Evolutionary conservation across 2,888 invertebrate genomes (phyloP), one percentile per base, ranked within the genome.

Genomic region (Drosophila paramelanica): DNA sequence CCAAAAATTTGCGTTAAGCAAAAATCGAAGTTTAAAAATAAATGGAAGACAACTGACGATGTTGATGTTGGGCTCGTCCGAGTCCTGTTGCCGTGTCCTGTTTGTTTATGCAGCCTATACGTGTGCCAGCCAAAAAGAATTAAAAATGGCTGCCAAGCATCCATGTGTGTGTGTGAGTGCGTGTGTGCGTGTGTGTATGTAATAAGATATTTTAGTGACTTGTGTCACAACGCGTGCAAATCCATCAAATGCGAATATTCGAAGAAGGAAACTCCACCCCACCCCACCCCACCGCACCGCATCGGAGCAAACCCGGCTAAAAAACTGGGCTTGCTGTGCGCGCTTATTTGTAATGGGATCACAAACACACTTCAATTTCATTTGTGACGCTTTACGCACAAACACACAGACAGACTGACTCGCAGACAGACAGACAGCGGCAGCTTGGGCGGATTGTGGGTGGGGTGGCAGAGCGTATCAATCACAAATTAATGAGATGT

Each of bases 401-500:
- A 86, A 83, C 76, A 85, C 87, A 81, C 82, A 76, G 68, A 61
- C 69, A 62, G 45, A 33, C 47, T 11, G 42, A 36, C 41, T 42
- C 23, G 2, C 43, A 31, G 53, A 20, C 42, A 31, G 53, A 20
- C 42, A 38, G 38, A 8, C 33, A 8, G 41, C 31, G 31, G 27
- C 33, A 33, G 33, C 43, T 53, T 23, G 20, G 33, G 14, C 13
- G 25, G 11, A 7, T 33, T n/a, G 13, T 5, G n/a, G 36, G 14
- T 17, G 38, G 36, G 46, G 52, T 57, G 74, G 68, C 57, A 45
- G 67, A 75, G 83, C 85, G 85, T 86, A 86, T 86, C 85, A 86
- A 86, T 86, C 91, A 91, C 91, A 90, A 90, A 91, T 91, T 91
- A 91, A 91, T 91, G 91, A 91, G 91, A 91, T 90, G 90, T 88